Conservation (phyloP, 2,113 vertebrate species). For the Ceyx melanurus region DNA sequence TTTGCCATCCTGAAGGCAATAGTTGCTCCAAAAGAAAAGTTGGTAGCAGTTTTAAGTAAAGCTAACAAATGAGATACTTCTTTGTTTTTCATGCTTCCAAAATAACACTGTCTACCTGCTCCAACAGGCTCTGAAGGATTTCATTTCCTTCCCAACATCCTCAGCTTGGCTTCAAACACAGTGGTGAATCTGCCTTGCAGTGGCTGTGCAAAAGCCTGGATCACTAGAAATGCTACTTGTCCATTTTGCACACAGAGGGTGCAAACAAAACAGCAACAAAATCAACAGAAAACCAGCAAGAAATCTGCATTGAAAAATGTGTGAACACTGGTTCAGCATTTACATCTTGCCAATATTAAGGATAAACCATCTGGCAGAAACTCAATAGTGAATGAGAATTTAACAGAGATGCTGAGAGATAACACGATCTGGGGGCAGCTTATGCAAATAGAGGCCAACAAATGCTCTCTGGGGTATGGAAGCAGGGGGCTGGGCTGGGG, state of each 20-base stretch:
- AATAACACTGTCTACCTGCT: not conserved
- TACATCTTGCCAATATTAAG: not conserved
- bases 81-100: not conserved
- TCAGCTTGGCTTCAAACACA: not conserved
- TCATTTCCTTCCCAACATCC: not conserved
- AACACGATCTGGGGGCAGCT: not conserved
- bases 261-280: not conserved
- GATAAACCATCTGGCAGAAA: not conserved
- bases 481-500: not conserved
- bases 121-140: not conserved
- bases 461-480: not conserved
- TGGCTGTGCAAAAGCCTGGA: not conserved
- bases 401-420: not conserved
- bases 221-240: not conserved
- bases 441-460: not conserved
- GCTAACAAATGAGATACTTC: not conserved
- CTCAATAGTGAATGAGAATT: not conserved
- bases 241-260: not conserved
- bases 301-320: not conserved
- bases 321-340: not conserved
- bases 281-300: not conserved
- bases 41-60: not conserved
- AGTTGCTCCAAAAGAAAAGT: not conserved
- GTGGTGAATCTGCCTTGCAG: not conserved
- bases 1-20: not conserved